Conservation (phyloP, 1,140 invertebrate species). For the Drosophila pruinosa region DNA sequence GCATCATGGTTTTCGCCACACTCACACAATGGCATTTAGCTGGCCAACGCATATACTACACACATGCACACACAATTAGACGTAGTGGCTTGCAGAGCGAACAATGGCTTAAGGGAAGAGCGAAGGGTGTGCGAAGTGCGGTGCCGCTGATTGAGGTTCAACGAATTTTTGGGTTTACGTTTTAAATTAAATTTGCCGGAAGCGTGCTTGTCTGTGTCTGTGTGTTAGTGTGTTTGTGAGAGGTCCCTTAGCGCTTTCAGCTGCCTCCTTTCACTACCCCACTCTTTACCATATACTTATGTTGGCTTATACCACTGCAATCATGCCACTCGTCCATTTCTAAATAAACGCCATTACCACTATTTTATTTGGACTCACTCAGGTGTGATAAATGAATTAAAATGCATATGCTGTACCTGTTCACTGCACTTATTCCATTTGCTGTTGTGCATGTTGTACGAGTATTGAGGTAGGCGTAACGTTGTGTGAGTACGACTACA, state of each 20-base stretch:
- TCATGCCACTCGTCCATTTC: slow-evolving; percentile 16
- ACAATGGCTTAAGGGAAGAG: slow-evolving; percentile 9
- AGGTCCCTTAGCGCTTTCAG: background rate
- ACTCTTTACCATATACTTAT: too few relatives aligned
- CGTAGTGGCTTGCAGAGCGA: slow-evolving; percentile 14
- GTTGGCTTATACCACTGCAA: background rate
- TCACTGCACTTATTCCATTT: background rate
- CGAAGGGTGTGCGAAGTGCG: background rate
- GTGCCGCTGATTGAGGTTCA: slow-evolving; percentile 62
- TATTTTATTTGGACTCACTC: slow-evolving; percentile 36
- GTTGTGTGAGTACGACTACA: background rate
- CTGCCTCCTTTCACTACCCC: background rate
- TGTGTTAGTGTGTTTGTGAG: background rate
- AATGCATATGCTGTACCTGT: slow-evolving; percentile 39
- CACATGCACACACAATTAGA: slow-evolving; percentile 24
- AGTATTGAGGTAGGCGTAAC: background rate
- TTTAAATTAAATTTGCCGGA: slow-evolving; percentile 71
- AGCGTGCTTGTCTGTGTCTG: slow-evolving; percentile 11
- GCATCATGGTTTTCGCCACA: slow-evolving; percentile 19
- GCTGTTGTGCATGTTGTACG: background rate
- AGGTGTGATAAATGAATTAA: slow-evolving; percentile 64
- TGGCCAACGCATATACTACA: slow-evolving; percentile 6
- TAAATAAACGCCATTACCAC: slow-evolving; percentile 45
- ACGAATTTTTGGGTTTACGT: slow-evolving; percentile 50
- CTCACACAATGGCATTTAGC: slow-evolving; percentile 11